Percentiles rank a stretch among this genome's conserved stretches.
Evolutionary conservation across 2,113 vertebrate genomes (phyloP).

Genomic region (Monopterus albus): DNA sequence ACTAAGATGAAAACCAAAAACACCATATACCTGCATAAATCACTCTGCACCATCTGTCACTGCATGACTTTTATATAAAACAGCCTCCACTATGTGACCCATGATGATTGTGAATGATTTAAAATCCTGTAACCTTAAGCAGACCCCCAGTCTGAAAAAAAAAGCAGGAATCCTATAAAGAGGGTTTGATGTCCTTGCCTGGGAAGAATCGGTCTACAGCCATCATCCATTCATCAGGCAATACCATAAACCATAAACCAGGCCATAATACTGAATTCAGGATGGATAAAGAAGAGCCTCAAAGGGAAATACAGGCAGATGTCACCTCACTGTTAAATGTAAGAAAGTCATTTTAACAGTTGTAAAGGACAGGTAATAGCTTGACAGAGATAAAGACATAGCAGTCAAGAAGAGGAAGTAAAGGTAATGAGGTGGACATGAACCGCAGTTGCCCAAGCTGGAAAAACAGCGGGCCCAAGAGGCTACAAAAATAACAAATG

Average conservation of each 20-base stretch:
- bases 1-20: conserved; percentile 17
- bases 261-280: too few relatives aligned
- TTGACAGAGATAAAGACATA: not conserved
- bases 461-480: conserved; percentile 8
- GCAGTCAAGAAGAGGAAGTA: conserved; percentile 9
- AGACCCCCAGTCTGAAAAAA: conserved; percentile 25
- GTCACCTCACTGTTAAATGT: not conserved
- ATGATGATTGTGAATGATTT: conserved; percentile 38
- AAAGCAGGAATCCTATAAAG: conserved; percentile 1
- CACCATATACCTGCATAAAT: conserved; percentile 16
- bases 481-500: conserved; percentile 9
- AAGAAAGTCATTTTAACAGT: not conserved
- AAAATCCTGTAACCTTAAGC: conserved; percentile 16
- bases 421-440: conserved; percentile 29
- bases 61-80: conserved; percentile 6
- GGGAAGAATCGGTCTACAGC: conserved; percentile 6
- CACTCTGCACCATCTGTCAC: conserved; percentile 15
- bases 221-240: conserved; percentile 8
- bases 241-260: too few relatives aligned
- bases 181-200: conserved; percentile 11
- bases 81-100: conserved; percentile 16
- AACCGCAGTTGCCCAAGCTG: conserved; percentile 32
- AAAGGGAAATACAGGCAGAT: not conserved
- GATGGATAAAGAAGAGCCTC: not conserved
- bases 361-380: too few relatives aligned